Percentiles rank a stretch among this genome's conserved stretches.
Evolutionary conservation across 2,113 vertebrate species (phyloP).

Genomic region (Oxygymnocypris stewartii): DNA sequence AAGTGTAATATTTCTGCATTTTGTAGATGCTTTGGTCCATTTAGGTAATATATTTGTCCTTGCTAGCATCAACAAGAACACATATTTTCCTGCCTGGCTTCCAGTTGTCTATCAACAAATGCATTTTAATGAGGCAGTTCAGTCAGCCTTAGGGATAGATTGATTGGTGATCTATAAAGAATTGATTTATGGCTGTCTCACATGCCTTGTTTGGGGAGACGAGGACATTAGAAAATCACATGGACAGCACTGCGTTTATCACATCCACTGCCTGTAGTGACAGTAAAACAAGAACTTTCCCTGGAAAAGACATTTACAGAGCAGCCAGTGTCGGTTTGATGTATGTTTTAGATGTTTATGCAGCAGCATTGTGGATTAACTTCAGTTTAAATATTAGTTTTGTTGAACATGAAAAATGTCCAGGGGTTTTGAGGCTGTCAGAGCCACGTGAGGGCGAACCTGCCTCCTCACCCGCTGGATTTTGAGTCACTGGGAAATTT

Average conservation of each 20-base stretch:
- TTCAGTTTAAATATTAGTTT: not conserved
- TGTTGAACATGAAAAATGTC: not conserved
- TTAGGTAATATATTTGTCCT: not conserved
- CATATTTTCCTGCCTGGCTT: not conserved
- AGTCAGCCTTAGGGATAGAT: slow-evolving; percentile 30
- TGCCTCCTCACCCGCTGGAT: not conserved
- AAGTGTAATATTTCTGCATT: not conserved
- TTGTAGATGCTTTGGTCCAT: not conserved
- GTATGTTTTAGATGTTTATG: not conserved
- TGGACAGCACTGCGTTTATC: not conserved
- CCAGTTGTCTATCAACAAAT: not conserved
- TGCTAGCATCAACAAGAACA: not conserved
- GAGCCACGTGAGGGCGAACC: not conserved
- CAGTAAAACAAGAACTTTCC: not conserved
- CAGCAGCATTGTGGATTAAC: not conserved
- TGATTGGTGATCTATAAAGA: slow-evolving; percentile 42
- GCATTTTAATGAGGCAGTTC: not conserved
- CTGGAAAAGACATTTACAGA: slow-evolving; percentile 6
- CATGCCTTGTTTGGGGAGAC: slow-evolving; percentile 26
- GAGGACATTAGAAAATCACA: slow-evolving; percentile 22
- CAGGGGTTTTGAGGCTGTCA: not conserved
- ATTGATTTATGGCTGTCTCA: slow-evolving; percentile 50
- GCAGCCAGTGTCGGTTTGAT: not conserved
- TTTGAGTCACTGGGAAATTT: slow-evolving; percentile 1
- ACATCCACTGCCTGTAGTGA: not conserved